Evolutionary conservation across 1,140 invertebrate species (phyloP).

Genomic region (Meloidogyne floridensis): DNA sequence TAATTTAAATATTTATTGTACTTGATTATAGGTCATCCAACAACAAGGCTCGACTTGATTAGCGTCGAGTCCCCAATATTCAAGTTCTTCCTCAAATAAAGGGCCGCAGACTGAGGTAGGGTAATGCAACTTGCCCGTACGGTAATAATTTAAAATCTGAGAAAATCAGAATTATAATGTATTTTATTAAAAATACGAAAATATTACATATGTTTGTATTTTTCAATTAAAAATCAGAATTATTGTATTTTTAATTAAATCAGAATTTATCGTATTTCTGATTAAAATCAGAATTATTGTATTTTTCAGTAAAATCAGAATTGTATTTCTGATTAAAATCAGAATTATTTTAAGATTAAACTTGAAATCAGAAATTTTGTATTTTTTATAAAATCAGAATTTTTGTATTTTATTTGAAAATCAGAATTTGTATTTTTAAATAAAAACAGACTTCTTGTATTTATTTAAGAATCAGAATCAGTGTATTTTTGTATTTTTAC

Average conservation of each 20-base stretch:
- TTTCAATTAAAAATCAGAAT: no score
- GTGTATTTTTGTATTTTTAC: slow-evolving; percentile 1
- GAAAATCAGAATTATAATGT: slow-evolving; percentile 68
- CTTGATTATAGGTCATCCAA: slow-evolving; percentile 82
- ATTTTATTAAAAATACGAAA: not conserved
- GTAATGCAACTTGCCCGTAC: slow-evolving; percentile 57
- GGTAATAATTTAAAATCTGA: slow-evolving; percentile 83
- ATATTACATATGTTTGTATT: no score
- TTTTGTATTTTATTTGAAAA: not conserved
- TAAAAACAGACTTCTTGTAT: no score
- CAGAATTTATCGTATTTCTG: not conserved
- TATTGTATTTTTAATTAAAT: not conserved
- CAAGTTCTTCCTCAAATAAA: slow-evolving; percentile 77
- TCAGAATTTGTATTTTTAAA: not conserved
- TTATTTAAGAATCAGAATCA: not conserved
- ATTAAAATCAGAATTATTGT: no score
- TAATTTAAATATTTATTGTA: slow-evolving; percentile 10
- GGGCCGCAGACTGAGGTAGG: slow-evolving; percentile 78
- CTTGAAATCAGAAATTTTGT: not conserved
- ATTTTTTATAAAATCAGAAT: not conserved
- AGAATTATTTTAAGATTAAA: no score
- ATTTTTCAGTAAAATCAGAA: slow-evolving; percentile 5
- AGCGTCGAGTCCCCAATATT: slow-evolving; percentile 92
- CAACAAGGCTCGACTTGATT: slow-evolving; percentile 94
- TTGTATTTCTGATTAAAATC: not conserved